Base-by-base conservation (phyloP, 1,140 invertebrate species). In the Pinna nobilis region DNA sequence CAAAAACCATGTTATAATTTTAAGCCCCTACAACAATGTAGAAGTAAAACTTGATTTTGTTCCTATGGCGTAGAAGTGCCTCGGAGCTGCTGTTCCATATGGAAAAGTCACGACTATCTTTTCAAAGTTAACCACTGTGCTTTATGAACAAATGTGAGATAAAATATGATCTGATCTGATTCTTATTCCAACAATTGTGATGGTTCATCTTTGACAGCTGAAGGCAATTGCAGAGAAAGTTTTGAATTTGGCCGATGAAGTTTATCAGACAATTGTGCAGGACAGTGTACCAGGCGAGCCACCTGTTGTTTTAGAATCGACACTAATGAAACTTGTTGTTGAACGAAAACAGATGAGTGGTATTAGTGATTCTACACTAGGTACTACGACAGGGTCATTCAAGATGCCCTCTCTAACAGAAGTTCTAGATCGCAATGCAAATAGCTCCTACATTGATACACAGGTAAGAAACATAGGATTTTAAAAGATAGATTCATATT, bases 191-290 rank as follows among this genome's bases (percentile, higher is more conserved):
- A 44, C 9, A 44, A 44, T 44, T 11, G n/a, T 44, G 39, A 44
- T 11, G n/a, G 9, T 41, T n/a, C 5, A 50, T n/a, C 11, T 61
- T 55, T 60, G 61, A 50, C 60, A 84, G 82, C 77, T 75, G 18
- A 74, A 72, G 53, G 47, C 70, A 23, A 35, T 84, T 5, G 77
- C 79, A 20, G 70, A 64, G 15, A 63, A 77, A 61, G 81, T 77
- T 30, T 64, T 84, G 50, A 61, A 68, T 20, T 50, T 83, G 18
- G 69, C 78, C 20, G 75, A 81, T 9, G 65, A 66, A 7, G 65
- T 84, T 3, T 75, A 77, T 11, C 73, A 78, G 32, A 78, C 78
- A 5, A 53, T 82, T 7, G 72, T 84, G 28, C 70, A 80, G 66
- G 74, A 73, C 0, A 72, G 64, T 13, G 73, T 76, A 0, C 81